phyloP scores from a whole-genome alignment of 2,113 vertebrate species.

The Nothobranchius furzeri region DNA sequence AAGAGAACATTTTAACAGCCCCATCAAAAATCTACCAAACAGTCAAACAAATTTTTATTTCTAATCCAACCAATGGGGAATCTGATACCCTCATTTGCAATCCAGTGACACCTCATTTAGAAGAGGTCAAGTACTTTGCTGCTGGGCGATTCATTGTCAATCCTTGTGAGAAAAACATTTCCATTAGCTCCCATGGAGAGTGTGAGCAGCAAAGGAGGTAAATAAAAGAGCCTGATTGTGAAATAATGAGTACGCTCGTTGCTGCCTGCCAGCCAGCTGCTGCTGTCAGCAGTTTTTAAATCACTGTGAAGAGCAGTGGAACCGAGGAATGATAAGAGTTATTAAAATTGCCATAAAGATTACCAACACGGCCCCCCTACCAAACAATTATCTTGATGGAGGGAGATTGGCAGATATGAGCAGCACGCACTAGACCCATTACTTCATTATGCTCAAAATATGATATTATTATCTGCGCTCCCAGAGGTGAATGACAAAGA shows the following conservation, averaged over 20 bases:
- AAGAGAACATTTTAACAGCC: background rate
- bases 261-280: conserved; percentile 50
- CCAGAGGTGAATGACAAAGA: conserved; percentile 11
- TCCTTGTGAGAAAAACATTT: conserved; percentile 40
- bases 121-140: conserved; percentile 2
- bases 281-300: conserved; percentile 69
- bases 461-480: conserved; percentile 26
- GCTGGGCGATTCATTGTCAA: conserved; percentile 7
- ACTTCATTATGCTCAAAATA: conserved; percentile 41
- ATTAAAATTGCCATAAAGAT: conserved; percentile 61
- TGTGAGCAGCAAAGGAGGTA: conserved; percentile 46
- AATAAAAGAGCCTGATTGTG: conserved; percentile 66
- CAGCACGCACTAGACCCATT: conserved; percentile 25
- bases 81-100: background rate
- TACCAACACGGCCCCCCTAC: conserved; percentile 45
- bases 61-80: background rate
- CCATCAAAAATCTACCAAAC: background rate
- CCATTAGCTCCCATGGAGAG: conserved; percentile 43
- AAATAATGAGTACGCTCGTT: conserved; percentile 63
- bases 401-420: conserved; percentile 38
- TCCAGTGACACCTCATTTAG: background rate
- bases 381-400: conserved; percentile 36
- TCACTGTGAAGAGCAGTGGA: conserved; percentile 50
- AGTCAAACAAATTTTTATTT: background rate
- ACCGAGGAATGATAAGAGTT: conserved; percentile 44